Base-by-base conservation (phyloP, 2,113 vertebrate genomes). In the Rafetus swinhoei region DNA sequence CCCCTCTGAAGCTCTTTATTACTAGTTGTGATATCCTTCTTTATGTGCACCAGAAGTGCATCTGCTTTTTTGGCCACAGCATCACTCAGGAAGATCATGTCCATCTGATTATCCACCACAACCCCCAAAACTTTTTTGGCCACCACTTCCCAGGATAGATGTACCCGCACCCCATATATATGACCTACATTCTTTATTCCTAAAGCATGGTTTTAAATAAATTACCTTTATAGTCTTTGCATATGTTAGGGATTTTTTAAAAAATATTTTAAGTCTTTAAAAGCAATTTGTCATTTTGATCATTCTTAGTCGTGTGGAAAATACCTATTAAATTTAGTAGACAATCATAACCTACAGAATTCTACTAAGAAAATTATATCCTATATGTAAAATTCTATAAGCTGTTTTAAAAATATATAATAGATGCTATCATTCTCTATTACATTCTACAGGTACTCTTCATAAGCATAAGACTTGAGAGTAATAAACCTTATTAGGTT, bases 401-500 rank as follows among this genome's bases (percentile, higher is more conserved):
- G 39, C 0, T 50, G 13, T 54, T 32, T 79, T 86, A 86, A 27
- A 86, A 18, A 80, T 87, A 76, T 16, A 2, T 82, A 54, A 76
- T 57, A 11, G 21, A 74, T 62, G 7, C 32, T 45, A 5, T 72
- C 27, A 9, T 14, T 87, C 60, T n/a, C 84, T 81, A 22, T 92
- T 86, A 32, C 92, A 25, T 1, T 2, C 54, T 22, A 1, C 55
- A 65, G 52, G 7, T 74, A 2, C 88, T 83, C 86, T 76, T 55
- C n/a, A 21, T 53, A 27, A 0, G 0, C 0, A 1, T 56, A 21
- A 50, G 27, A 65, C 53, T 55, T 74, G 65, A 84, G 32, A 54
- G 7, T 0, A 0, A 14, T 18, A 45, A 4, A 24, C 69, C 39
- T 39, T 39, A 39, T 4, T 39, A 39, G 39, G 39, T 39, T 39